A percentile compares a stretch with the other conserved stretches of the same genome.
Evolutionary conservation across 2,113 vertebrate species (phyloP).

Genomic region (Tragulus kanchil): DNA sequence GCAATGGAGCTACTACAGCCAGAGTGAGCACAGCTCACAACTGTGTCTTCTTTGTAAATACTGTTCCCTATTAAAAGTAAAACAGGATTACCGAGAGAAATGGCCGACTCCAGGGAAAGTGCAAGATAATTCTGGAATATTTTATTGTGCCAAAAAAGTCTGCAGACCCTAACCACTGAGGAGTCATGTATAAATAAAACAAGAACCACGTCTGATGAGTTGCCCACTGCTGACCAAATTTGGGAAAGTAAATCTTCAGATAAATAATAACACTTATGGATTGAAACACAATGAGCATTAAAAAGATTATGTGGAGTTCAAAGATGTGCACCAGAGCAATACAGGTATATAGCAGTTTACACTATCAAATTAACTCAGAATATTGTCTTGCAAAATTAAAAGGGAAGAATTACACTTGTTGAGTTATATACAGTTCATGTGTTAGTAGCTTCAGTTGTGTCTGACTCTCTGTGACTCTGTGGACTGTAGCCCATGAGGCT

Average conservation of each 20-base stretch:
- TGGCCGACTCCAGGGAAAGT: neutral
- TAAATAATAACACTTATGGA: neutral
- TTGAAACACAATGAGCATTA: neutral
- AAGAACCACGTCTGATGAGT: neutral
- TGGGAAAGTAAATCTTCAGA: neutral
- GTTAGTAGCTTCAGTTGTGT: too few relatives aligned
- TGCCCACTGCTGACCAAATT: neutral
- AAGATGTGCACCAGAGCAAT: neutral
- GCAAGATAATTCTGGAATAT: neutral
- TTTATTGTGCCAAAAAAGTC: neutral
- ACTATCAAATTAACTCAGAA: neutral
- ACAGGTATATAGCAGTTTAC: neutral
- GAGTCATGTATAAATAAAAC: neutral
- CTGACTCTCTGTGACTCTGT: too few relatives aligned
- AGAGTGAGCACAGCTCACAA: neutral
- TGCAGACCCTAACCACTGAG: neutral
- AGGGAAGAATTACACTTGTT: neutral
- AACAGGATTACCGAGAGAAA: neutral
- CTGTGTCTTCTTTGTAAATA: neutral
- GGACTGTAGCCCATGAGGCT: too few relatives aligned
- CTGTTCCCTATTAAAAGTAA: neutral
- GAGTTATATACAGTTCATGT: neutral
- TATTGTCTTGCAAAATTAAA: constrained; percentile 1
- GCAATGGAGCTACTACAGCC: neutral
- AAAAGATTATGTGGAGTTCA: neutral